A percentile compares a stretch with the other conserved stretches of the same genome.
These are phyloP conservation scores for Mesocricetus auratus DNA, from an alignment of 2,113 vertebrate species.

Conservation along the genomic window DNA sequence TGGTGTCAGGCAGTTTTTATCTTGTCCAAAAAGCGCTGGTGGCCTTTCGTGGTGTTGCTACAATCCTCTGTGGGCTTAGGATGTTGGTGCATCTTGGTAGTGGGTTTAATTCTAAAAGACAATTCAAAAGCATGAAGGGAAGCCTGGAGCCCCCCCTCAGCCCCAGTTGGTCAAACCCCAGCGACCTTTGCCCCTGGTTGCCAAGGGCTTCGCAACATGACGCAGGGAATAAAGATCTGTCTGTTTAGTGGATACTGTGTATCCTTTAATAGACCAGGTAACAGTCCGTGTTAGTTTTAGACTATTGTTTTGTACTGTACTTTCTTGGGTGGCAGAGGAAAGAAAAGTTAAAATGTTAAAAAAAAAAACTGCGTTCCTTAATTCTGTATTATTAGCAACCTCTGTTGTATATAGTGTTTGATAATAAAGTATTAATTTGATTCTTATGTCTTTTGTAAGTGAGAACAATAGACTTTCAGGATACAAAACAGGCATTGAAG, in stretches of 20 bases:
- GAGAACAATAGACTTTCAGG: slow-evolving; percentile 95
- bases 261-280: slow-evolving; percentile 98
- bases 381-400: slow-evolving; percentile 94
- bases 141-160: slow-evolving; percentile 63
- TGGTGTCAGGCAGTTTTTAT: slow-evolving; percentile 82
- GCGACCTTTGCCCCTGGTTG: slow-evolving; percentile 87
- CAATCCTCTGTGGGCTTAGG: slow-evolving; percentile 78
- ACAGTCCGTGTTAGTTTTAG: slow-evolving; percentile 97
- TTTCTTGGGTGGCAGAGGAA: slow-evolving; percentile 95
- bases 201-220: slow-evolving; percentile 90
- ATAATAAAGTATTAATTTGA: slow-evolving; percentile 99
- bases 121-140: slow-evolving; percentile 71
- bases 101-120: slow-evolving; percentile 70
- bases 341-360: slow-evolving; percentile 91
- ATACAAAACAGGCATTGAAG: slow-evolving; percentile 90
- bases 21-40: slow-evolving; percentile 72
- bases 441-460: slow-evolving; percentile 99
- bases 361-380: slow-evolving; percentile 89
- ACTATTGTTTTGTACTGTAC: slow-evolving; percentile 98
- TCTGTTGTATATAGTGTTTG: slow-evolving; percentile 99
- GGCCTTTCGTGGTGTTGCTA: slow-evolving; percentile 72
- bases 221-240: slow-evolving; percentile 96
- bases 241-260: slow-evolving; percentile 99
- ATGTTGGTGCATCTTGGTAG: slow-evolving; percentile 73
- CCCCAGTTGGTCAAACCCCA: slow-evolving; percentile 67